A percentile compares a stretch with the other conserved stretches of the same genome.
Conservation (phyloP, 2,797 vertebrate species). For the Anabas testudineus region DNA sequence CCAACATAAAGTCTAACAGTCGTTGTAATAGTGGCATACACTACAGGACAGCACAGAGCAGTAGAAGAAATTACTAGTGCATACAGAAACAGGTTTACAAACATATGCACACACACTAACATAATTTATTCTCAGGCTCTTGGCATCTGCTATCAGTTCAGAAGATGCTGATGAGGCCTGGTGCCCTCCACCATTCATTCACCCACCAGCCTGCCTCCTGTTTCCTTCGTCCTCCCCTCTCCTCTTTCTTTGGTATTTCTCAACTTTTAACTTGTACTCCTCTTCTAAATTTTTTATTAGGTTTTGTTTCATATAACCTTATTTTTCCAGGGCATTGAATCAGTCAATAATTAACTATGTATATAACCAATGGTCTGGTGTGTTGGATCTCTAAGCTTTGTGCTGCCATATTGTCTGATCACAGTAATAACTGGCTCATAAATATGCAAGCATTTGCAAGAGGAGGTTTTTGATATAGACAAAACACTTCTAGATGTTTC, state of each 20-base stretch:
- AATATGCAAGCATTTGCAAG: too few species aligned
- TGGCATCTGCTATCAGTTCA: slow-evolving; percentile 29
- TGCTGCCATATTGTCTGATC: slow-evolving; percentile 31
- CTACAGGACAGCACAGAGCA: neutral
- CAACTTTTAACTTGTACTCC: slow-evolving; percentile 1
- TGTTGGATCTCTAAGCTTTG: slow-evolving; percentile 18
- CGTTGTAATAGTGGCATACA: neutral
- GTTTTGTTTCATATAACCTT: slow-evolving; percentile 40
- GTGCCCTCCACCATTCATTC: neutral
- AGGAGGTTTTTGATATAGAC: too few species aligned
- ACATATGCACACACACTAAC: neutral
- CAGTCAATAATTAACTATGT: slow-evolving; percentile 42
- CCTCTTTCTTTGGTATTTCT: neutral
- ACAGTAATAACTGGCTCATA: neutral
- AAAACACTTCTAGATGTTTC: too few species aligned
- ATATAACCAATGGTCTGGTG: slow-evolving; percentile 21
- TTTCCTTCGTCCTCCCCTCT: neutral
- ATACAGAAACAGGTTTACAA: neutral
- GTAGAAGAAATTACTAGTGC: neutral
- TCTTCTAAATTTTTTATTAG: slow-evolving; percentile 41
- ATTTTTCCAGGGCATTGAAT: slow-evolving; percentile 54
- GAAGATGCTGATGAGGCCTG: slow-evolving; percentile 7
- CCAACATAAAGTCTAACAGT: neutral
- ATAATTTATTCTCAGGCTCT: slow-evolving; percentile 7
- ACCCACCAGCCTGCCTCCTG: neutral